Percentiles rank a stretch among this genome's conserved stretches.
Conservation (phyloP, 64 coral and sea anemone species). For the Dendrophyllia cribrosa region DNA sequence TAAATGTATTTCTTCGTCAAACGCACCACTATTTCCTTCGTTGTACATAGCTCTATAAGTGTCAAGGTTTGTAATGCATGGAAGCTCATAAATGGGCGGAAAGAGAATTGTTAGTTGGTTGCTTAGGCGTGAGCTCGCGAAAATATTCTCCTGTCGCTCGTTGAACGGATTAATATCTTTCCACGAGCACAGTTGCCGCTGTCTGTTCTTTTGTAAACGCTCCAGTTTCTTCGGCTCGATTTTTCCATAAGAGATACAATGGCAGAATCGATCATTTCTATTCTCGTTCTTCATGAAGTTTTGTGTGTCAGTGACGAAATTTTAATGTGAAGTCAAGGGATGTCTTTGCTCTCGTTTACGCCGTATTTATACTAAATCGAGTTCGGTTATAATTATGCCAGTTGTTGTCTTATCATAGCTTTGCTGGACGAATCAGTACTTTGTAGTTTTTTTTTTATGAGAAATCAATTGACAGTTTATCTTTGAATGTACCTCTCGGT, state of each 20-base stretch:
- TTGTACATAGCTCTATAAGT: not conserved
- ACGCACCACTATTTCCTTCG: not conserved
- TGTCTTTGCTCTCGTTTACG: no score
- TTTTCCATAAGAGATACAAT: conserved; percentile 73
- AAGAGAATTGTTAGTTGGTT: conserved; percentile 22
- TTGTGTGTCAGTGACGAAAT: not conserved
- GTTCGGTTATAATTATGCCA: no score
- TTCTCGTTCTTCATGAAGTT: conserved; percentile 12
- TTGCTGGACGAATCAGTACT: no score
- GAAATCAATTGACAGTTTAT: no score
- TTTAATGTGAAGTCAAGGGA: no score
- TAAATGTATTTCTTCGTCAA: not conserved
- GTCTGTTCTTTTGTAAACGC: conserved; percentile 53
- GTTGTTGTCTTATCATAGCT: no score
- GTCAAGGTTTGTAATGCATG: not conserved
- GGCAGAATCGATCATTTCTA: conserved; percentile 5
- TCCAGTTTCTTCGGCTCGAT: conserved; percentile 68
- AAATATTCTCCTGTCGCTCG: conserved; percentile 11
- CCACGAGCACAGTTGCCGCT: conserved; percentile 53
- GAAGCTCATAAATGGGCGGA: conserved; percentile 63
- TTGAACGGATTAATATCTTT: conserved; percentile 52
- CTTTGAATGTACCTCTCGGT: no score
- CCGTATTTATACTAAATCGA: no score
- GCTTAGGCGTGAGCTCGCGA: not conserved
- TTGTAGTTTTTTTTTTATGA: no score